Evolutionary conservation across 2,888 invertebrate species (phyloP), one percentile per base, ranked within the genome.

Genomic region (Sarcophaga carnaria): DNA sequence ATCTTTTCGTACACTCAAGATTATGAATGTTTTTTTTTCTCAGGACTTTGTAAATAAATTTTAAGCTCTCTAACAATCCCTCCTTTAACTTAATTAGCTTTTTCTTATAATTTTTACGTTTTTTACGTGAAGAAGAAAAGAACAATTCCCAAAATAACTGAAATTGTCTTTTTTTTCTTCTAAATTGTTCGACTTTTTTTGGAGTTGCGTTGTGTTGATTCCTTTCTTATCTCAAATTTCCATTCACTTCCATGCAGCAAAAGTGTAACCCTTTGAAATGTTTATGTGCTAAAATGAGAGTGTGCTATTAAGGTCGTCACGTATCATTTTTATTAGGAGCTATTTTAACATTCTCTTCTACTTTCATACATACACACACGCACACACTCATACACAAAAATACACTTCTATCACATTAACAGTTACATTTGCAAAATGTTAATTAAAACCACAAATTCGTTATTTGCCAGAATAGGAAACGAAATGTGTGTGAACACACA

Each of bases 391-490:
- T 37, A 69, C 47, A 47, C 67, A 4, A n/a, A 45, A 60, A 37
- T 6, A 2, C 47, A 49, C 47, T 47, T 25, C 17, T 47, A 49
- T 63, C 45, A 22, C 80, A 79, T 72, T 59, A 64, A 22, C 72
- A 64, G 64, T 64, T 54, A 17, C 54, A 54, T 54, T 54, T 64
- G 64, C n/a, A 64, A 64, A 64, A 72, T 71, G 37, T 45, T 72
- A 71, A 80, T 71, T 80, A 71, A 72, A 72, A 37, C 17, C 54
- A 17, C n/a, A 59, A 64, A 37, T 72, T 54, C 64, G 64, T 59
- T 54, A 59, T 54, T 71, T 71, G 54, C 54, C 12, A 54, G 12
- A 54, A 54, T 4, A 17, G 17, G 54, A 54, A 54, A 54, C 5
- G 17, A 2, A 54, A 49, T 37, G 37, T 37, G 37, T 37, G 37